Evolutionary conservation across 2,888 invertebrate species (phyloP).

Genomic region (Siphonodentalium dalli): DNA sequence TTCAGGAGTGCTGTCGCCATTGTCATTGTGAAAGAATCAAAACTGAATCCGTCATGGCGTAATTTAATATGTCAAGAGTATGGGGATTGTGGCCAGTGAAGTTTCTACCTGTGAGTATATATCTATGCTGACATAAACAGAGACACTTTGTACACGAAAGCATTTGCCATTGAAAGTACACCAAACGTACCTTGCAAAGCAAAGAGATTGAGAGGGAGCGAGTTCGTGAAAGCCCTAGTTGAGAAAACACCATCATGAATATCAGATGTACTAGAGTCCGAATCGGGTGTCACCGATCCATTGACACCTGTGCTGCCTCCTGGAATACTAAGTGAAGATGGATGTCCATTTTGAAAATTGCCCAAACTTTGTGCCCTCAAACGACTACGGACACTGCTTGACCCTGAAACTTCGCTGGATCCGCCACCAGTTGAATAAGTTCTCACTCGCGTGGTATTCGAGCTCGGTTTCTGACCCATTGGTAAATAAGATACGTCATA

Average conservation of each 20-base stretch:
- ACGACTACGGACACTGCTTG: slow-evolving; percentile 38
- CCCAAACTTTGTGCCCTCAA: slow-evolving; percentile 56
- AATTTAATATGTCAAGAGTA: too few relatives aligned
- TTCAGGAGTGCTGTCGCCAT: too few relatives aligned
- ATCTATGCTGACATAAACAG: too few relatives aligned
- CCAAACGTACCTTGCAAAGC: slow-evolving; percentile 59
- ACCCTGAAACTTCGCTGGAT: slow-evolving; percentile 40
- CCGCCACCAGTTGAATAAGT: slow-evolving; percentile 51
- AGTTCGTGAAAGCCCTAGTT: slow-evolving; percentile 43
- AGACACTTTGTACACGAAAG: too few relatives aligned
- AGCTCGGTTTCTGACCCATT: slow-evolving; percentile 60
- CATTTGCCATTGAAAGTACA: too few relatives aligned
- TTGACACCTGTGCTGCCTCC: slow-evolving; percentile 48
- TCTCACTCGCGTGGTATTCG: slow-evolving; percentile 49
- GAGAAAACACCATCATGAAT: slow-evolving; percentile 43
- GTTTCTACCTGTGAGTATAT: too few relatives aligned
- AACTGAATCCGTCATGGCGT: too few relatives aligned
- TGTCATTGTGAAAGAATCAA: too few relatives aligned
- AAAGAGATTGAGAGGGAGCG: slow-evolving; percentile 60
- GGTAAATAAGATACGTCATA: not conserved
- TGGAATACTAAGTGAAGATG: slow-evolving; percentile 52
- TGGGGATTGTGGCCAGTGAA: too few relatives aligned
- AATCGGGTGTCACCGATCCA: slow-evolving; percentile 57
- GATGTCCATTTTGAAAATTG: slow-evolving; percentile 46
- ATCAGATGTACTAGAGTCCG: slow-evolving; percentile 61